Evolutionary conservation across 2,888 invertebrate genomes (phyloP).

Genomic region (Drepanosiphum platanoidis): DNA sequence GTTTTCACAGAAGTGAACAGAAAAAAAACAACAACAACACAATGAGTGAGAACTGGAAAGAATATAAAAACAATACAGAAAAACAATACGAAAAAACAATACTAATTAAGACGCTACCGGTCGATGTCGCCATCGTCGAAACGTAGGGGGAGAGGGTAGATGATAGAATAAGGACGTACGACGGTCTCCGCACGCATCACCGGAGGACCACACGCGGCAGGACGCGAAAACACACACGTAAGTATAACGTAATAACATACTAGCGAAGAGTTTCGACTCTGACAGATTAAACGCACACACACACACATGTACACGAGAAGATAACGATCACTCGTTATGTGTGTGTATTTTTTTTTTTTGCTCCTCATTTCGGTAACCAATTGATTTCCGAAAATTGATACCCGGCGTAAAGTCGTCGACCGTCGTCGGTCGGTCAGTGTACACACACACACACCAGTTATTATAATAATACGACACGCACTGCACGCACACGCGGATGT

Average conservation of each 20-base stretch:
- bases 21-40: neutral
- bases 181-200: no score
- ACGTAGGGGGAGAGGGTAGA: neutral
- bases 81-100: neutral
- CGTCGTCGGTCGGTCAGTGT: neutral
- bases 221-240: neutral
- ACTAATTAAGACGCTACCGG: neutral
- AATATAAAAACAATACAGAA: neutral
- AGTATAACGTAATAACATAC: neutral
- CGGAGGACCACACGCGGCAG: neutral
- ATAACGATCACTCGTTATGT: neutral
- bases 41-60: neutral
- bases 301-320: neutral
- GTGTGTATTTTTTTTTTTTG: no score
- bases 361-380: neutral
- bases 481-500: neutral
- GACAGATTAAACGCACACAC: neutral
- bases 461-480: neutral
- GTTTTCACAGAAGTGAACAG: neutral
- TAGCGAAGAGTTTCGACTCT: neutral
- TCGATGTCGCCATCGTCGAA: neutral
- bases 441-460: neutral
- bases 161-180: no score
- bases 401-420: neutral
- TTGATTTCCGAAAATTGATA: conserved; percentile 7